These are phyloP conservation scores for Shargacucullia verbasci DNA, from an alignment of 2,888 invertebrate genomes.

Conservation along the genomic window DNA sequence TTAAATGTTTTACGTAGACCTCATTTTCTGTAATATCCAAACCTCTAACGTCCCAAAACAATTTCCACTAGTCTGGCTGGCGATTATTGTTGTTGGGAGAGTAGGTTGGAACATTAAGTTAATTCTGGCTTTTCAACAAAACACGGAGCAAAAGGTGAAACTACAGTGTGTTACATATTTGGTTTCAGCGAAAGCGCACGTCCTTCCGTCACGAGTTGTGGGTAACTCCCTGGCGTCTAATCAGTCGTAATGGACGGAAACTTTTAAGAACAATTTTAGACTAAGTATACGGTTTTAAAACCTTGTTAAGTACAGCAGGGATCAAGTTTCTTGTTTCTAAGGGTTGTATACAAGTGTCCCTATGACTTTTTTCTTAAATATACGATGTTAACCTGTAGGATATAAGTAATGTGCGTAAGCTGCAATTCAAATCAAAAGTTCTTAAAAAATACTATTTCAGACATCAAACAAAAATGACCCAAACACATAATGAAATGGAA, in stretches of 20 bases:
- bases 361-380: neutral
- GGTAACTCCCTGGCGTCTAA: slow-evolving; percentile 42
- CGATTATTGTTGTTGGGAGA: slow-evolving; percentile 18
- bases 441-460: neutral
- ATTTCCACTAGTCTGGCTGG: slow-evolving; percentile 15
- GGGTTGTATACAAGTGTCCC: slow-evolving; percentile 1
- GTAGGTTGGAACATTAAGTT: slow-evolving; percentile 8
- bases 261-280: slow-evolving; percentile 46
- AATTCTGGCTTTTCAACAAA: slow-evolving; percentile 36
- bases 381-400: no score
- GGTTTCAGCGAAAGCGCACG: slow-evolving; percentile 47
- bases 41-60: slow-evolving; percentile 25
- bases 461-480: neutral
- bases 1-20: slow-evolving; percentile 35
- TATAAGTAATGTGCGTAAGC: no score
- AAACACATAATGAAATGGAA: neutral
- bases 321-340: slow-evolving; percentile 8
- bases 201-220: slow-evolving; percentile 36
- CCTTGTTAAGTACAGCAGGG: slow-evolving; percentile 15
- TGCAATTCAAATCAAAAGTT: no score
- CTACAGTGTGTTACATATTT: slow-evolving; percentile 16
- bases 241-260: slow-evolving; percentile 47
- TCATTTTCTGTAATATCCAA: slow-evolving; percentile 32
- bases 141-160: slow-evolving; percentile 19
- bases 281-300: slow-evolving; percentile 43